A percentile compares a stretch with the other conserved stretches of the same genome.
Conservation (phyloP, 1,140 invertebrate species). For the Wiebesia pumilae region DNA sequence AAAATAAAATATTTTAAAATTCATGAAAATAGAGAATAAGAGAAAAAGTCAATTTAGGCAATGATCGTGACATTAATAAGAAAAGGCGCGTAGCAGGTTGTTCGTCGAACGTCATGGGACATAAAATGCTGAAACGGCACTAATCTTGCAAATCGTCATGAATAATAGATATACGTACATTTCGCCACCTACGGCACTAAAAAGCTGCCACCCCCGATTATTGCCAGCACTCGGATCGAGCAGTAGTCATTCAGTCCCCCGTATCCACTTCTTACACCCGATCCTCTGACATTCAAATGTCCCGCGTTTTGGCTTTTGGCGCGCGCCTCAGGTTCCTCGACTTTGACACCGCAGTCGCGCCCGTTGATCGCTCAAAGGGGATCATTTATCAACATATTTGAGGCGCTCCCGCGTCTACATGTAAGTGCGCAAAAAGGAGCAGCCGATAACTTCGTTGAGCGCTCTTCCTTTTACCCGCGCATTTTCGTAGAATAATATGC, state of each 20-base stretch:
- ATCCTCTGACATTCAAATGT: conserved; percentile 73
- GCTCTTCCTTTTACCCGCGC: conserved; percentile 9
- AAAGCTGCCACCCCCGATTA: conserved; percentile 41
- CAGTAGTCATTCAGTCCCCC: conserved; percentile 18
- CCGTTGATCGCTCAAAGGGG: conserved; percentile 72
- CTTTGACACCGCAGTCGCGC: conserved; percentile 53
- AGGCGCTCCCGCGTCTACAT: conserved; percentile 68
- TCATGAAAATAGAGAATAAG: no score
- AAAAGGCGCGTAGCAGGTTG: conserved; percentile 20
- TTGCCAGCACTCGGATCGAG: not conserved
- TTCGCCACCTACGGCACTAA: conserved; percentile 15
- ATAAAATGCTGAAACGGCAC: conserved; percentile 30
- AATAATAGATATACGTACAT: conserved; percentile 30
- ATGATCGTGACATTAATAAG: not conserved
- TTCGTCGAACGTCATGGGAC: not conserved
- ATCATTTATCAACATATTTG: conserved; percentile 76
- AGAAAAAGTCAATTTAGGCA: not conserved
- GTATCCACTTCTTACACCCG: not conserved
- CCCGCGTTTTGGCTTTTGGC: conserved; percentile 38
- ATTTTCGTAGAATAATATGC: conserved; percentile 72
- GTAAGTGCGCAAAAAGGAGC: not conserved
- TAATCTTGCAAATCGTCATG: conserved; percentile 41
- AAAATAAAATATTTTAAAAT: no score
- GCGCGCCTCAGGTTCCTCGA: not conserved
- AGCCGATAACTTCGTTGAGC: conserved; percentile 42